Percentiles rank a stretch among this genome's conserved stretches.
phyloP scores from a whole-genome alignment of 2,113 vertebrate species.

The Polypterus bichir region DNA sequence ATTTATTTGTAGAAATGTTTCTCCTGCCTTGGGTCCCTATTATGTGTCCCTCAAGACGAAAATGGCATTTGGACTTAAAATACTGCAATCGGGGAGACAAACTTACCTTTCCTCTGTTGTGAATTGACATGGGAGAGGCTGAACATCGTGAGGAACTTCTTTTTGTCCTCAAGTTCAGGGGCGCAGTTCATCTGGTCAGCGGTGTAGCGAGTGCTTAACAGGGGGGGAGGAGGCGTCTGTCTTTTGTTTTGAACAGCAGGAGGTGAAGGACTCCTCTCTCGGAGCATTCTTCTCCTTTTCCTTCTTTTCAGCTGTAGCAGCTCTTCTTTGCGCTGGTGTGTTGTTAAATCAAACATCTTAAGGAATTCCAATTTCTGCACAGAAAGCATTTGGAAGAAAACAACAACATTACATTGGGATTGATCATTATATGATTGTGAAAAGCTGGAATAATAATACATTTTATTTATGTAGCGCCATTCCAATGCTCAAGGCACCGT shows the following conservation, averaged over 20 bases:
- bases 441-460: no score
- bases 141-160: slow-evolving; percentile 87
- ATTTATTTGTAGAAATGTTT: no score
- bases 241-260: slow-evolving; percentile 66
- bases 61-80: no score
- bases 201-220: slow-evolving; percentile 81
- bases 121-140: slow-evolving; percentile 81
- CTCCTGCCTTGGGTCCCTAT: no score
- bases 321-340: slow-evolving; percentile 72
- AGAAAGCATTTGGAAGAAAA: slow-evolving; percentile 9
- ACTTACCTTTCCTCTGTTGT: slow-evolving; percentile 77
- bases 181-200: slow-evolving; percentile 89
- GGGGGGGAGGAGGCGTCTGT: slow-evolving; percentile 52
- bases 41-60: no score
- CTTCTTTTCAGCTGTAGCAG: slow-evolving; percentile 79
- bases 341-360: slow-evolving; percentile 78
- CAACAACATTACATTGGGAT: no score
- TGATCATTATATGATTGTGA: no score
- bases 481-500: no score
- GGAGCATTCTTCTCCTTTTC: slow-evolving; percentile 83
- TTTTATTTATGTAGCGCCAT: no score
- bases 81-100: not conserved
- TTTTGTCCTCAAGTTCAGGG: slow-evolving; percentile 92
- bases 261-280: slow-evolving; percentile 83
- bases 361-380: slow-evolving; percentile 89